These are phyloP conservation scores for Ctenochaetus hawaiiensis DNA, from an alignment of 2,797 vertebrate species.

Conservation along the genomic window DNA sequence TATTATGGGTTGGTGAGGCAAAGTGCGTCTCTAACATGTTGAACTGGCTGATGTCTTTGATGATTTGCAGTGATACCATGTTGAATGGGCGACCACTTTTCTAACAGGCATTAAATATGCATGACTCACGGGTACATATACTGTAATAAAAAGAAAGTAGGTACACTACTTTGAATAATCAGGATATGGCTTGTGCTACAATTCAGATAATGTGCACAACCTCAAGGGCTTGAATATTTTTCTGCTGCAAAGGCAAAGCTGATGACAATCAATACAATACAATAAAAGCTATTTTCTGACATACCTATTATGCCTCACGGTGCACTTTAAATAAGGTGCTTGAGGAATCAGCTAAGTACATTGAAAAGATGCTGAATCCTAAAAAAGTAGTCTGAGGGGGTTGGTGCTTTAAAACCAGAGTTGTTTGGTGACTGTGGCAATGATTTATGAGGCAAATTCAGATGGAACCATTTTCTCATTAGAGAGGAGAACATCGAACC, in stretches of 20 bases:
- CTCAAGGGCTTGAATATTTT: slow-evolving; percentile 13
- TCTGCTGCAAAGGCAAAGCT: slow-evolving; percentile 26
- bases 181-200: neutral
- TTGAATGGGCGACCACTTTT: neutral
- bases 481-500: slow-evolving; percentile 71
- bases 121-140: neutral
- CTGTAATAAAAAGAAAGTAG: neutral
- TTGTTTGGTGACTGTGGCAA: slow-evolving; percentile 64
- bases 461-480: slow-evolving; percentile 80
- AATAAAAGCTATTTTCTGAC: slow-evolving; percentile 30
- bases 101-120: neutral
- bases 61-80: too few species aligned
- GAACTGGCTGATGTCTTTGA: too few species aligned
- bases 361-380: slow-evolving; percentile 63
- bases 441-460: slow-evolving; percentile 80
- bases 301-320: slow-evolving; percentile 28
- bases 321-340: slow-evolving; percentile 36
- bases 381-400: slow-evolving; percentile 33
- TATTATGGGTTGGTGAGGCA: too few species aligned
- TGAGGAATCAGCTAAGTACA: slow-evolving; percentile 31
- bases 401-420: slow-evolving; percentile 52
- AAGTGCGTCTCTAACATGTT: too few species aligned
- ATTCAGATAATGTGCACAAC: slow-evolving; percentile 20
- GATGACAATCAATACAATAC: slow-evolving; percentile 48
- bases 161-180: neutral